These are phyloP conservation scores for Dasypogon diadema DNA, from an alignment of 2,888 invertebrate species.

Conservation along the genomic window DNA sequence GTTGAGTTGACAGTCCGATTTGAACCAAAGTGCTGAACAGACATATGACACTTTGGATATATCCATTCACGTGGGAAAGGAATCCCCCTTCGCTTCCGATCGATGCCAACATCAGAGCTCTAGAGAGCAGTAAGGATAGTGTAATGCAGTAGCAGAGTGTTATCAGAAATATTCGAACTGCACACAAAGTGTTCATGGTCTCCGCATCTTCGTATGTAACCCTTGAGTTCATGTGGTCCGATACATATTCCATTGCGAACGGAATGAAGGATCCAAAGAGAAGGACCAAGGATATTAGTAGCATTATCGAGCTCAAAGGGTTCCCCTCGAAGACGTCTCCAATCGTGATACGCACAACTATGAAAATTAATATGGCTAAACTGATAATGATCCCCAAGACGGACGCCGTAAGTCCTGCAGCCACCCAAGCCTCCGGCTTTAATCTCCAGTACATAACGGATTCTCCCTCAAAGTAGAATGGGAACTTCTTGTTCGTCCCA, in stretches of 20 bases:
- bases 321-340: slow-evolving; percentile 78
- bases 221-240: slow-evolving; percentile 66
- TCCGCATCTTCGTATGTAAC: slow-evolving; percentile 66
- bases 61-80: slow-evolving; percentile 78
- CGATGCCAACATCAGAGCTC: slow-evolving; percentile 76
- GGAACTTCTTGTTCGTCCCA: slow-evolving; percentile 64
- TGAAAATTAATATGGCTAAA: slow-evolving; percentile 75
- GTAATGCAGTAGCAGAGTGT: slow-evolving; percentile 74
- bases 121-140: slow-evolving; percentile 75
- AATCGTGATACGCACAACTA: slow-evolving; percentile 74
- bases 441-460: slow-evolving; percentile 68
- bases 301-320: slow-evolving; percentile 71
- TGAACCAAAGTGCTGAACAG: slow-evolving; percentile 76
- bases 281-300: slow-evolving; percentile 69
- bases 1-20: slow-evolving; percentile 70
- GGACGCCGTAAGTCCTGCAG: slow-evolving; percentile 76
- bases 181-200: slow-evolving; percentile 69
- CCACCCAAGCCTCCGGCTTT: slow-evolving; percentile 71
- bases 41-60: slow-evolving; percentile 75
- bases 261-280: slow-evolving; percentile 71
- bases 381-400: slow-evolving; percentile 76
- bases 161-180: slow-evolving; percentile 72
- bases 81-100: slow-evolving; percentile 77
- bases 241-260: slow-evolving; percentile 70
- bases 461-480: slow-evolving; percentile 66